phyloP scores from a whole-genome alignment of 2,113 vertebrate genomes.

The Actenoides hombroni region DNA sequence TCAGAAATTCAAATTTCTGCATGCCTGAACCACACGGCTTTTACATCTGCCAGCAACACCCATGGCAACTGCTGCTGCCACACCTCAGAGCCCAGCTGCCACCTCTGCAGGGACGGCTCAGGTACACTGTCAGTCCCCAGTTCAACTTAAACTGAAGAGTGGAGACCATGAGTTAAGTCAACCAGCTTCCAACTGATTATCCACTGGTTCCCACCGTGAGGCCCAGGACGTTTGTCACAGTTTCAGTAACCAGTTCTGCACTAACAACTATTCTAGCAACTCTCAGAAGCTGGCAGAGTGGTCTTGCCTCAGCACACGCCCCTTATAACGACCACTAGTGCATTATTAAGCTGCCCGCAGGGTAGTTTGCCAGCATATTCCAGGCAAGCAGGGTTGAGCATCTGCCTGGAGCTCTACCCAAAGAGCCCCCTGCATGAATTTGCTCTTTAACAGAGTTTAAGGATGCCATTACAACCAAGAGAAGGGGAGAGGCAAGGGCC shows the following conservation, averaged over 20 bases:
- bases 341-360: rapidly evolving
- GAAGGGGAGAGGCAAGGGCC: neutral
- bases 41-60: neutral
- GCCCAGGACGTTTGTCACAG: neutral
- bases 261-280: neutral
- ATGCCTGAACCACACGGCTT: neutral
- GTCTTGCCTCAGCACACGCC: neutral
- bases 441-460: neutral
- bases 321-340: neutral
- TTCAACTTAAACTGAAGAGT: neutral
- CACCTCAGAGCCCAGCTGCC: neutral
- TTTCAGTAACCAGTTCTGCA: neutral
- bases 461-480: no score
- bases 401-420: neutral
- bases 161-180: neutral
- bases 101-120: neutral
- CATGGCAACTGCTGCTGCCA: neutral
- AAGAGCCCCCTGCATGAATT: neutral
- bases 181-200: neutral
- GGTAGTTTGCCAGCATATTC: neutral
- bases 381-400: neutral
- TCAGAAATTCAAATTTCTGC: conserved; percentile 6
- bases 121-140: neutral
- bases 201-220: neutral
- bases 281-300: neutral